These are phyloP conservation scores for Spermophilus dauricus DNA, from an alignment of 2,113 vertebrate species.

Conservation along the genomic window DNA sequence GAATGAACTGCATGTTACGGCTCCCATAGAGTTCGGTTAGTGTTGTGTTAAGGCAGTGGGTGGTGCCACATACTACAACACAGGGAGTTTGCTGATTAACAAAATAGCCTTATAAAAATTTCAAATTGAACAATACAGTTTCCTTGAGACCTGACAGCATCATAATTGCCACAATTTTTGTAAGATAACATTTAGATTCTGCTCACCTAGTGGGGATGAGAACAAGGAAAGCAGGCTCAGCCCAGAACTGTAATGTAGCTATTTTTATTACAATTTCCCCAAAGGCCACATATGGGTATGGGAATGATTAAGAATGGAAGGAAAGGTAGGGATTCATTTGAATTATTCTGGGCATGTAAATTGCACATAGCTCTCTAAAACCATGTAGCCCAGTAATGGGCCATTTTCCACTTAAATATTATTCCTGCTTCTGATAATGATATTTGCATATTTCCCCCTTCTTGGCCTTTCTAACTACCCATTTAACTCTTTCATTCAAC, in stretches of 20 bases:
- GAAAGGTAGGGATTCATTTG: constrained; percentile 19
- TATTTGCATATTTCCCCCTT: not conserved
- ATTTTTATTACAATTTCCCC: constrained; percentile 4
- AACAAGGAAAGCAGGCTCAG: not conserved
- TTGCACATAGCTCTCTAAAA: constrained; percentile 48
- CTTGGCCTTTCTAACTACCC: not conserved
- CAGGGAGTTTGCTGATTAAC: not conserved
- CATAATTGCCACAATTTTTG: not conserved
- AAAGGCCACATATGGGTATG: not conserved
- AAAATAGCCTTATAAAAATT: not conserved
- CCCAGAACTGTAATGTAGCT: not conserved
- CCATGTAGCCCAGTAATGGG: not conserved
- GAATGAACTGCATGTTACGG: not conserved
- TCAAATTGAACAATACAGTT: not conserved
- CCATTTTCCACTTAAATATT: constrained; percentile 61
- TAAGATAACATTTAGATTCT: not conserved
- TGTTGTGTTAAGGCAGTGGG: not conserved
- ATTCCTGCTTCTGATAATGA: constrained; percentile 7
- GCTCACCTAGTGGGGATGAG: not conserved
- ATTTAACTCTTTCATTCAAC: not conserved
- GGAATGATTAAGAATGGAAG: constrained; percentile 31
- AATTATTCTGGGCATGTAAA: constrained; percentile 45
- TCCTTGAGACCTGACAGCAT: not conserved
- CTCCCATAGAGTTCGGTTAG: not conserved
- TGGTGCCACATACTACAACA: not conserved